Base-by-base conservation (phyloP, 2,113 vertebrate genomes). In the Nycticorax nycticorax region DNA sequence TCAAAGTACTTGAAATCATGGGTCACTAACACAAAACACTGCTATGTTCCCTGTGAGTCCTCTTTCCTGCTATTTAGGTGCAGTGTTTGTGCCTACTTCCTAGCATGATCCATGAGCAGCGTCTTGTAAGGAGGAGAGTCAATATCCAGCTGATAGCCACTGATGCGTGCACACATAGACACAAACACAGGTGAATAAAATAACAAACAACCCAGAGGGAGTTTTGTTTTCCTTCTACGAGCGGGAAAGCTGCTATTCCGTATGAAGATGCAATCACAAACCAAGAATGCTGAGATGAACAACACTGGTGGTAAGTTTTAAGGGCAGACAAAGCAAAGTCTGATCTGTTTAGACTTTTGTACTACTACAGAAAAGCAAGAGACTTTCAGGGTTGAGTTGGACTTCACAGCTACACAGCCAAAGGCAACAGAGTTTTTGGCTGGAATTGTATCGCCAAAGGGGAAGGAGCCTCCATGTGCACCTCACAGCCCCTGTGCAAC, bases 311-410 rank as follows among this genome's bases (percentile, higher is more conserved):
- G 12, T 48, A 81, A 77, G 14, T 45, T 76, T 45, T 72, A 78
- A 78, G 27, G 37, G 10, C 83, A 97, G 88, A 96, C 48, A 86
- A 94, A 91, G 94, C 64, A 92, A 92, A 75, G 50, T 57, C 79
- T 75, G 35, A 66, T 81, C 53, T 72, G 21, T 87, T 90, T 78
- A 75, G 80, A n/a, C 55, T 75, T 80, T 26, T 45, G 32, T 41
- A 32, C 28, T 32, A n/a, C 60, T 53, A 37, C 6, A 82, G 48
- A 74, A 90, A 92, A 92, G 63, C 62, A 74, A 55, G 50, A 89
- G 37, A 63, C 20, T 78, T 93, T 59, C 74, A 79, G 81, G 79
- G 60, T 7, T 17, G 30, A 89, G 43, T 52, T 75, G 28, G 77
- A 45, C 52, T 81, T 85, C 64, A 60, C 35, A 78, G 76, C 11